Evolutionary conservation across 2,797 vertebrate genomes (phyloP), one percentile per base, ranked within the genome.

Genomic region (Halcyon leucocephala): DNA sequence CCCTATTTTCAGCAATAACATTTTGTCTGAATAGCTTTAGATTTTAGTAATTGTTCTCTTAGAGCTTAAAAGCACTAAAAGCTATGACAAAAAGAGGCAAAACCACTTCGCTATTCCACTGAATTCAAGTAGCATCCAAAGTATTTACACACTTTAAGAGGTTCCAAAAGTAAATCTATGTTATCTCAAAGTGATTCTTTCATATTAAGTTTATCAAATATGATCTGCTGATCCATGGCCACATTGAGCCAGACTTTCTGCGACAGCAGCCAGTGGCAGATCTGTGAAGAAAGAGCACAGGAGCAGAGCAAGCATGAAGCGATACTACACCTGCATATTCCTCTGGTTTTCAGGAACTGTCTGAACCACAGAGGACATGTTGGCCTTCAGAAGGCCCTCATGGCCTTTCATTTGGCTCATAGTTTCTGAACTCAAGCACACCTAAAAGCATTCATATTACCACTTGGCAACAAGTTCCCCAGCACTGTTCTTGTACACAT

Each of bases 21-120:
- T 72, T 89, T 82, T 80, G 46, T 22, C 41, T 86, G 55, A 94
- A 82, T 82, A 82, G 78, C 60, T 71, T 82, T 55, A 58, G 55
- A 70, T 91, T 92, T 95, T 62, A 73, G 58, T 58, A 80, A 87
- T 91, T 87, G 82, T 48, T 76, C n/a, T 67, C 54, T 93, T 82
- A 71, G 46, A 83, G 61, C 52, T 93, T 81, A 61, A 61, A 93
- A 90, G 60, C 37, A 72, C n/a, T 28, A 77, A 35, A 91, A 87
- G 33, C 12, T 54, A 29, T 35, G 39, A 51, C n/a, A 57, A 35
- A 58, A 67, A 84, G 57, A 82, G 18, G 35, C 41, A 87, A 88
- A 91, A n/a, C 10, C 51, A 44, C 79, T 80, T 73, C 10, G 24
- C 31, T 85, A 66, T 80, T 91, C 33, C 89, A 58, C 51, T 44